A percentile compares a stretch with the other conserved stretches of the same genome.
These are phyloP conservation scores for Orbicella faveolata DNA, from an alignment of 64 coral and sea anemone genomes.

Conservation along the genomic window DNA sequence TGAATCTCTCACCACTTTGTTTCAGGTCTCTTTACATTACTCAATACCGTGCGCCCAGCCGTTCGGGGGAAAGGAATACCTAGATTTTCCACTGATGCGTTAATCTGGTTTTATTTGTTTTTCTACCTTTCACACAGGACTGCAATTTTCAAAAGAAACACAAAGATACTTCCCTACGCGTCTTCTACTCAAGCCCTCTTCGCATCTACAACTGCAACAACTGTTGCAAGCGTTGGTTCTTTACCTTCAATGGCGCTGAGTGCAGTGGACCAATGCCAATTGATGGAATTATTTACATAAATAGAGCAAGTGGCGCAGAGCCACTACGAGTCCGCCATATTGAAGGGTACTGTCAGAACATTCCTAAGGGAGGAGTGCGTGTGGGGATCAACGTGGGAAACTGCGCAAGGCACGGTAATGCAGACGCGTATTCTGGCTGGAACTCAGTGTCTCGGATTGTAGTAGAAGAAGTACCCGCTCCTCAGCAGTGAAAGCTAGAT, in stretches of 20 bases:
- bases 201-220: background rate
- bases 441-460: conserved; percentile 27
- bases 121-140: background rate
- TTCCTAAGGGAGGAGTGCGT: conserved; percentile 21
- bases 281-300: conserved; percentile 29
- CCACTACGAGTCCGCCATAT: conserved; percentile 38
- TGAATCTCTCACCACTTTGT: no score
- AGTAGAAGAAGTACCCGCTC: conserved; percentile 24
- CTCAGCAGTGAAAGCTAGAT: background rate
- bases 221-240: conserved; percentile 59
- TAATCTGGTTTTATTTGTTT: background rate
- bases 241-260: conserved; percentile 52
- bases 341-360: conserved; percentile 48
- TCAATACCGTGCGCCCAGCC: no score
- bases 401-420: conserved; percentile 17
- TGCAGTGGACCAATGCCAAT: conserved; percentile 26
- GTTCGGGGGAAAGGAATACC: no score
- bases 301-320: background rate
- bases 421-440: conserved; percentile 36
- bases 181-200: conserved; percentile 17
- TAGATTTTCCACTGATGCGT: no score
- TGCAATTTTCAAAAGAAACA: conserved; percentile 26
- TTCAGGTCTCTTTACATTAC: no score
- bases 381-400: conserved; percentile 57
- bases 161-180: background rate